These are phyloP conservation scores for Nestor notabilis DNA, from an alignment of 2,113 vertebrate species.

Conservation along the genomic window DNA sequence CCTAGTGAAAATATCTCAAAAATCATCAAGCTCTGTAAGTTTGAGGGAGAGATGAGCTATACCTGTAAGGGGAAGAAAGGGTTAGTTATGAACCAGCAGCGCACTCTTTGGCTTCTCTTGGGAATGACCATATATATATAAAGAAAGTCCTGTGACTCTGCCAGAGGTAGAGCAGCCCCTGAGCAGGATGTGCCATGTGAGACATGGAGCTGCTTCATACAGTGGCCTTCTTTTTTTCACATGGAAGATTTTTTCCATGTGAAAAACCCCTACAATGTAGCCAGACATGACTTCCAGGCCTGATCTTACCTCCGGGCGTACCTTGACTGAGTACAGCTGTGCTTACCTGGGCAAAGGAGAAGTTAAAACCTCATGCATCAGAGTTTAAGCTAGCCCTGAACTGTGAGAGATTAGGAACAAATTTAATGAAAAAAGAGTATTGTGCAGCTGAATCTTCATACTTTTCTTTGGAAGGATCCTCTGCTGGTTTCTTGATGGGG, in stretches of 20 bases:
- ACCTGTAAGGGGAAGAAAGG: not conserved
- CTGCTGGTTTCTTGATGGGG: not conserved
- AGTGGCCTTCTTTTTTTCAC: too few species aligned
- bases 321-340: not conserved
- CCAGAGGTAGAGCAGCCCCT: not conserved
- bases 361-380: not conserved
- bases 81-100: not conserved
- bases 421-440: not conserved
- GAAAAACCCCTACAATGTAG: not conserved
- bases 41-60: not conserved
- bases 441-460: not conserved
- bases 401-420: not conserved
- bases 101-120: not conserved
- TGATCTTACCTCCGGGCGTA: not conserved
- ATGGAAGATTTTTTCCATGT: not conserved
- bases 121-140: not conserved
- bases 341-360: not conserved
- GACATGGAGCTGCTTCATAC: not conserved
- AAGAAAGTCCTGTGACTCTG: not conserved
- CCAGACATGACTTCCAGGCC: not conserved
- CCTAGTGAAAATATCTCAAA: not conserved
- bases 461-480: not conserved
- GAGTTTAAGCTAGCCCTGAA: not conserved
- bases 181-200: rapidly evolving
- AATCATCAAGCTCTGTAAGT: not conserved